Percentiles rank a stretch among this genome's conserved stretches.
Evolutionary conservation across 2,797 vertebrate species (phyloP).

Genomic region (Rhynchonycteris naso): DNA sequence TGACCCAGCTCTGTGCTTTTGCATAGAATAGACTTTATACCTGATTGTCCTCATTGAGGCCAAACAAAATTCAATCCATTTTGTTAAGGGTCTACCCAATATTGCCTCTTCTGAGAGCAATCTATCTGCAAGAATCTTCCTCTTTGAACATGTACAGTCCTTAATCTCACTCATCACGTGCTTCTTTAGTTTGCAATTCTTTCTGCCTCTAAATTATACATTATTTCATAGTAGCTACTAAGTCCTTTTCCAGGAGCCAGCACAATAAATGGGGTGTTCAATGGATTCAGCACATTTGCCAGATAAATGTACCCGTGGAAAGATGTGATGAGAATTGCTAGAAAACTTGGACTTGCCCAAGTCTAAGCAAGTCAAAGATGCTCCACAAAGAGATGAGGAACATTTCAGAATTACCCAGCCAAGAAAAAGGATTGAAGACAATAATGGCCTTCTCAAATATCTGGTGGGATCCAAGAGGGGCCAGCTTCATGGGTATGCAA

Average conservation of each 20-base stretch:
- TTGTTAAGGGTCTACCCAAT: background rate
- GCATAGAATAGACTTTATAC: background rate
- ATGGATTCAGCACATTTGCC: background rate
- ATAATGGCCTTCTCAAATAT: background rate
- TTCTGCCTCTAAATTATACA: background rate
- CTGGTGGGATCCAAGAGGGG: background rate
- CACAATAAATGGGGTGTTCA: background rate
- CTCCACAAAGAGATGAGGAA: background rate
- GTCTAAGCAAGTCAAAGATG: background rate
- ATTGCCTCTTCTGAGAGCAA: background rate
- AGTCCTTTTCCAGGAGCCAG: background rate
- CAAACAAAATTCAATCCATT: background rate
- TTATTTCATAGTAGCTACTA: background rate
- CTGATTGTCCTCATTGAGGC: background rate
- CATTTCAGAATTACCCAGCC: background rate
- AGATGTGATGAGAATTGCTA: background rate
- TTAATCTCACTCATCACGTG: background rate
- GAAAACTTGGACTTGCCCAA: slow-evolving; percentile 22
- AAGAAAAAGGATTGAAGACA: background rate
- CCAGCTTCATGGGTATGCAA: accelerated
- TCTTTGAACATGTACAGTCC: background rate
- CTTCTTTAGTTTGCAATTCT: background rate
- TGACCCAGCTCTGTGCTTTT: background rate
- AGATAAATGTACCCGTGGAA: background rate
- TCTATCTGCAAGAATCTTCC: background rate